Conservation (phyloP, 35 echinoderm and acorn worm genomes). For the Nesometra sesokonis region DNA sequence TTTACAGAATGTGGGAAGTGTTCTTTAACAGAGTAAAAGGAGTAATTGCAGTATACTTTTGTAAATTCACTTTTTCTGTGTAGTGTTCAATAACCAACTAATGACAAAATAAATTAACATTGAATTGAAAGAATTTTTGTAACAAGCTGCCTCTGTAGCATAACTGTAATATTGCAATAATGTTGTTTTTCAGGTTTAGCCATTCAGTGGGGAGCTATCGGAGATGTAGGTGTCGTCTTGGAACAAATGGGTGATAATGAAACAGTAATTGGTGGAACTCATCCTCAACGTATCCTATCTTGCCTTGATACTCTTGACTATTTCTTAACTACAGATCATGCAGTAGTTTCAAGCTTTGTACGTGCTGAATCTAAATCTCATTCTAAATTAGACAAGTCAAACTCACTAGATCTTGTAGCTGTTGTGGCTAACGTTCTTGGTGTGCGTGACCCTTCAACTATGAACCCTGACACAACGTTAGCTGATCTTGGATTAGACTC, state of each 20-base stretch:
- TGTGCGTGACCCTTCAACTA: slow-evolving; percentile 38
- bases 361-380: slow-evolving; percentile 13
- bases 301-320: slow-evolving; percentile 57
- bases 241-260: slow-evolving; percentile 70
- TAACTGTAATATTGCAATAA: too few species aligned
- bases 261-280: slow-evolving; percentile 41
- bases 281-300: slow-evolving; percentile 62
- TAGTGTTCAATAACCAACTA: too few species aligned
- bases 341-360: slow-evolving; percentile 71
- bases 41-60: too few species aligned
- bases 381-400: background rate
- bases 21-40: too few species aligned
- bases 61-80: too few species aligned
- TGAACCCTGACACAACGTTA: slow-evolving; percentile 51
- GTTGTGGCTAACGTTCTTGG: slow-evolving; percentile 71
- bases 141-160: too few species aligned
- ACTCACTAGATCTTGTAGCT: slow-evolving; percentile 32
- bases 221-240: slow-evolving; percentile 79
- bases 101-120: too few species aligned
- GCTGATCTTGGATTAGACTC: slow-evolving; percentile 79
- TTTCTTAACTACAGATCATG: slow-evolving; percentile 53
- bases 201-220: slow-evolving; percentile 86
- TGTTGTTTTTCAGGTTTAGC: slow-evolving; percentile 43
- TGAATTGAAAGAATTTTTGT: too few species aligned
- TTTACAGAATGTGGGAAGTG: too few species aligned